Base-by-base conservation (phyloP, 1,140 invertebrate species). In the Hycleus cichorii region DNA sequence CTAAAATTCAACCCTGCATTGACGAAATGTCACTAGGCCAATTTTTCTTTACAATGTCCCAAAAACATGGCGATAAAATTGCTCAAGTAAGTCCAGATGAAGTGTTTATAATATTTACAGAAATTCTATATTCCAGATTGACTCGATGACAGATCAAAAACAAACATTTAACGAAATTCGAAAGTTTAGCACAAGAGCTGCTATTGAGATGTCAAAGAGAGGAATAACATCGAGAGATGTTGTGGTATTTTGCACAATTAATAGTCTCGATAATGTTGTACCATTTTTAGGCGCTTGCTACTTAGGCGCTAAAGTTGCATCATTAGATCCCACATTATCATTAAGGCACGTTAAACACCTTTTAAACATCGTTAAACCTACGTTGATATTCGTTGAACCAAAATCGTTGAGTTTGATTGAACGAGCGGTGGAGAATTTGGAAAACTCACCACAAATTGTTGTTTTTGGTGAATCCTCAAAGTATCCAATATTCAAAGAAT, bases 301-400 rank as follows among this genome's bases (percentile, higher is more conserved):
- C 18, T 39, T 57, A 0, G 57, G 49, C 5, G 32, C 49, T 6
- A 55, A 18, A 43, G 32, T 32, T 32, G 32, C 59, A 3, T 48
- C 57, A 46, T 46, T 71, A 32, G 67, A 71, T 58, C 66, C 66
- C 2, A 26, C 52, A 3, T 55, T 69, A 32, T 56, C 60, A 2
- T 8, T 49, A 26, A 42, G 44, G 10, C 63, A 71, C 7, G 55
- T 57, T 7, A 47, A 46, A 7, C 46, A 66, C 51, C 45, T 69
- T 10, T 38, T 70, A 5, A 45, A 55, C 3, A 47, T 62, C 25
- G 58, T 66, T 1, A 58, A 45, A 47, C 69, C 69, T 12, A 64
- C 58, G 55, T 57, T 70, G 2, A 26, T 70, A n/a, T 70, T 70
- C 50, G 59, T 68, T 24, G 61, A 60, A 25, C 56, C 59, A 38